Evolutionary conservation across 2,797 vertebrate genomes (phyloP).

Genomic region (Sebastes baramenuke): DNA sequence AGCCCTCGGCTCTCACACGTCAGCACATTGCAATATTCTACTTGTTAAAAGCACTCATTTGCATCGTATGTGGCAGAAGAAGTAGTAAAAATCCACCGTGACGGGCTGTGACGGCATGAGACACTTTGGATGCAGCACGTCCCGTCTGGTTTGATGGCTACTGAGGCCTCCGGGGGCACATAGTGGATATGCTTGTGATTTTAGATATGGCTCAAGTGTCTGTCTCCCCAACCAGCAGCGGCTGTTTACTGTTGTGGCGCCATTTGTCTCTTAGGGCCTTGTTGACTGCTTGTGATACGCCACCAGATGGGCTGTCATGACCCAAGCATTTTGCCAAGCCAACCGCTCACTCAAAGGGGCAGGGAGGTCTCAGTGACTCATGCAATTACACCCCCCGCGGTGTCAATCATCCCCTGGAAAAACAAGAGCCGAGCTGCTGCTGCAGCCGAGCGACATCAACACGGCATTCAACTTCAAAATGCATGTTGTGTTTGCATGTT

Average conservation of each 20-base stretch:
- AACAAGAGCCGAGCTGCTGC: neutral
- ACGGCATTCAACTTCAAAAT: neutral
- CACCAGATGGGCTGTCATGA: conserved; percentile 75
- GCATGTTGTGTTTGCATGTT: conserved; percentile 21
- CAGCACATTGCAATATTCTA: neutral
- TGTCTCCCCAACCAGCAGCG: conserved; percentile 2
- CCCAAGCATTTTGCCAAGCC: conserved; percentile 61
- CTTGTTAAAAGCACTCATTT: conserved; percentile 7
- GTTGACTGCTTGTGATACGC: conserved; percentile 67
- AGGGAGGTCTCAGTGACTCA: conserved; percentile 64
- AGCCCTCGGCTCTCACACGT: neutral
- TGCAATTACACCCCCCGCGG: conserved; percentile 54
- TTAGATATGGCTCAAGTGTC: conserved; percentile 42
- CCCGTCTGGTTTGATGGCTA: conserved; percentile 9
- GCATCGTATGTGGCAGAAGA: neutral
- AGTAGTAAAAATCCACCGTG: neutral
- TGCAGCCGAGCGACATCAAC: neutral
- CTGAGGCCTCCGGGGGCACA: conserved; percentile 18
- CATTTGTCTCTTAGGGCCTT: conserved; percentile 56
- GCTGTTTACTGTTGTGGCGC: conserved; percentile 46
- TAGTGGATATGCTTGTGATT: conserved; percentile 48
- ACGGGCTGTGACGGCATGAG: neutral
- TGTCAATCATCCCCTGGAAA: conserved; percentile 64
- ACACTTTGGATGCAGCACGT: neutral
- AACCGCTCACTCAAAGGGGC: conserved; percentile 58